Base-by-base conservation (phyloP, 2,797 vertebrate genomes). In the Sebastes cheni region DNA sequence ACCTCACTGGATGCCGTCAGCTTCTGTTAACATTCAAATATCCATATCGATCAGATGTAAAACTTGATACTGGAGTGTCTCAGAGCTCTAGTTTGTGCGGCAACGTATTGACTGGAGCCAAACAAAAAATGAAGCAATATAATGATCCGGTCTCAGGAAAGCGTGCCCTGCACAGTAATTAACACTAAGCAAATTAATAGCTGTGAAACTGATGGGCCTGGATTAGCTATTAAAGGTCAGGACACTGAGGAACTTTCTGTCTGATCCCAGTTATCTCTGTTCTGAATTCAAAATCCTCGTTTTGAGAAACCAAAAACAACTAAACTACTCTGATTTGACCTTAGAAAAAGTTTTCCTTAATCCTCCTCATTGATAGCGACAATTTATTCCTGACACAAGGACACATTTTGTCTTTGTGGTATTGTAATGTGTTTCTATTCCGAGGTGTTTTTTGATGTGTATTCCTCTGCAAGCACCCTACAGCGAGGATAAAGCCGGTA, bases 191-290 rank as follows among this genome's bases (percentile, higher is more conserved):
- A 86, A 83, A 92, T 90, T 12, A 81, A 88, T 71, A 72, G 78
- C 70, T 20, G 59, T 58, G 54, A 74, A 87, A 75, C 4, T 54
- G 81, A 87, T 59, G 58, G 72, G 25, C 5, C 54, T 77, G 62
- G 75, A 87, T 86, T 61, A 77, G 69, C 60, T 56, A n/a, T 64
- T 72, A 90, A 93, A 93, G 86, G 83, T 90, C 89, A 89, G 76
- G 27, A 34, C 22, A 1, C 71, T 34, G 74, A 85, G 73, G 76
- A 80, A 62, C 65, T 46, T 27, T 72, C 50, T 72, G 32, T 89
- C 64, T 89, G 46, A 78, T 77, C 64, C 23, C 6, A 58, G 42
- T 70, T 76, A 71, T 46, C n/a, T 74, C 36, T 22, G 50, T 4
- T 72, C 64, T 65, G 50, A 67, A 77, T 76, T 76, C 0, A 22